Evolutionary conservation across 2,797 vertebrate genomes (phyloP).

Genomic region (Microchirus variegatus): DNA sequence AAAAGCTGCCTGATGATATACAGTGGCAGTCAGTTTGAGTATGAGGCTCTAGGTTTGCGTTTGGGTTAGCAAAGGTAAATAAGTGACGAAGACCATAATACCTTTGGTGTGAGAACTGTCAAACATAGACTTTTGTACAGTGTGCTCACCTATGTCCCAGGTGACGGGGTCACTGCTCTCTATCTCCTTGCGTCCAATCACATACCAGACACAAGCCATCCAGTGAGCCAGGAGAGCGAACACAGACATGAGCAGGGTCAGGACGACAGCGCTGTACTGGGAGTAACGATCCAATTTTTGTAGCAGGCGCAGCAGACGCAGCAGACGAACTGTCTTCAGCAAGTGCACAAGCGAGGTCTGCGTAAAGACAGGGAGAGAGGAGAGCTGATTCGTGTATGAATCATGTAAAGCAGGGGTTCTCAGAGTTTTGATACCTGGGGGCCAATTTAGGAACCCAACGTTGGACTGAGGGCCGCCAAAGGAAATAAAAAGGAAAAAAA

Average conservation of each 20-base stretch:
- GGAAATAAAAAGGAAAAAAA: too few relatives aligned
- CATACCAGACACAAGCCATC: constrained; percentile 97
- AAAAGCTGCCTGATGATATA: too few relatives aligned
- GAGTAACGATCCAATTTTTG: constrained; percentile 97
- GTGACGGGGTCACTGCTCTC: constrained; percentile 89
- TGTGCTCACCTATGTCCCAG: constrained; percentile 92
- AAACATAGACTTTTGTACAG: neutral
- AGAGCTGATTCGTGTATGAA: neutral
- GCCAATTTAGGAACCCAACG: too few relatives aligned
- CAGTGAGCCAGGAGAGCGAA: constrained; percentile 96
- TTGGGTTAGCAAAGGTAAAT: too few relatives aligned
- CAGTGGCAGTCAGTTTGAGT: too few relatives aligned
- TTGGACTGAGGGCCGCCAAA: too few relatives aligned
- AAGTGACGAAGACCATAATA: neutral
- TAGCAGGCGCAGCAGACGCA: constrained; percentile 90
- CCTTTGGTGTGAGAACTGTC: neutral
- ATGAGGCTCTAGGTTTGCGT: too few relatives aligned
- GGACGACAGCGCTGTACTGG: constrained; percentile 95
- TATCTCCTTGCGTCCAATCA: constrained; percentile 92
- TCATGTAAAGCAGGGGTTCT: neutral
- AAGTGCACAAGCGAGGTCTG: constrained; percentile 94
- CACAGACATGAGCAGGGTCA: constrained; percentile 94
- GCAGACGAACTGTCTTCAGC: constrained; percentile 91
- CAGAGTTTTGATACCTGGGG: too few relatives aligned
- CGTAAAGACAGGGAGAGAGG: neutral